Conservation (phyloP, 2,113 vertebrate species). For the Enhydra lutris region DNA sequence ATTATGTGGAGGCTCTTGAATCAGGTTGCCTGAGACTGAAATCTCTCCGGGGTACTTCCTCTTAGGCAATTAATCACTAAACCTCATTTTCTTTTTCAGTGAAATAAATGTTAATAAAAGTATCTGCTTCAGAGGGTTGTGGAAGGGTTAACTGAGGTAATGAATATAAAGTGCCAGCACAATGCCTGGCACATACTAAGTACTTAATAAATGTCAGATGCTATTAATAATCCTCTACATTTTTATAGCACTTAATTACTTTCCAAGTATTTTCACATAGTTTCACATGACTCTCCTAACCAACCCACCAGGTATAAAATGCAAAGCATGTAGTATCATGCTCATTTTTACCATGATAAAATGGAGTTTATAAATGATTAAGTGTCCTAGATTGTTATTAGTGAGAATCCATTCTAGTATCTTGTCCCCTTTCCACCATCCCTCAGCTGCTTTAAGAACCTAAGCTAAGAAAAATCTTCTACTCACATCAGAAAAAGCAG, state of each 20-base stretch:
- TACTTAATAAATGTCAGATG: slow-evolving; percentile 39
- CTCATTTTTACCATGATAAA: slow-evolving; percentile 41
- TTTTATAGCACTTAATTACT: slow-evolving; percentile 62
- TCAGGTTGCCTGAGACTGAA: not conserved
- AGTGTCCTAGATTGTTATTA: not conserved
- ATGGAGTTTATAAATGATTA: slow-evolving; percentile 29
- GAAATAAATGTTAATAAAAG: not conserved
- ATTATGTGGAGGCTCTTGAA: not conserved
- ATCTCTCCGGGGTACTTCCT: not conserved
- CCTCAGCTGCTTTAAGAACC: not conserved
- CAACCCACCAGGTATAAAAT: slow-evolving; percentile 1
- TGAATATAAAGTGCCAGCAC: slow-evolving; percentile 44
- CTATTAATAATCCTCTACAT: slow-evolving; percentile 38
- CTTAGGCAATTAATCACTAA: not conserved
- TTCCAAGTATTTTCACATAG: slow-evolving; percentile 27
- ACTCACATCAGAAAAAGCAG: not conserved
- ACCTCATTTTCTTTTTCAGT: not conserved
- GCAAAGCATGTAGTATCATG: not conserved
- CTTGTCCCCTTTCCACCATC: not conserved
- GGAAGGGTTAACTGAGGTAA: slow-evolving; percentile 37
- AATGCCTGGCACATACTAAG: slow-evolving; percentile 20
- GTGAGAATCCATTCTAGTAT: not conserved
- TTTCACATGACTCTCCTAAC: slow-evolving; percentile 31
- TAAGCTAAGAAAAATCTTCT: not conserved
- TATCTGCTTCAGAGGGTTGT: not conserved